A percentile compares a stretch with the other conserved stretches of the same genome.
Evolutionary conservation across 2,113 vertebrate species (phyloP).

Genomic region (Xiphophorus couchianus): DNA sequence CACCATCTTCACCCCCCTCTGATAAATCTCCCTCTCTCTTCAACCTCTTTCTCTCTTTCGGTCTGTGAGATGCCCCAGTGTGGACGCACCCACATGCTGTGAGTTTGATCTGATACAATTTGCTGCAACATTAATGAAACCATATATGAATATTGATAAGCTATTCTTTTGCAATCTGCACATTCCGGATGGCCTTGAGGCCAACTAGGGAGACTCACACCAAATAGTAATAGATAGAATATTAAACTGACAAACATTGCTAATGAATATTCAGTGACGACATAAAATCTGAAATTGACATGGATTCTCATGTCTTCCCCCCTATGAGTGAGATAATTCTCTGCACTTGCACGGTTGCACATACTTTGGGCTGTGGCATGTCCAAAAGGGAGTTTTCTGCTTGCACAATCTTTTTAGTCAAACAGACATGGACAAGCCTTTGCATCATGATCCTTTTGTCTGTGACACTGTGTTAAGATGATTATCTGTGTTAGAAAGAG

Average conservation of each 20-base stretch:
- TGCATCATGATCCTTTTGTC: not conserved
- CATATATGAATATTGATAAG: constrained; percentile 82
- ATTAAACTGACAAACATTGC: constrained; percentile 73
- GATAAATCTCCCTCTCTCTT: constrained; percentile 22
- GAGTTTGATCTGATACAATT: constrained; percentile 76
- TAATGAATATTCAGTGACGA: constrained; percentile 74
- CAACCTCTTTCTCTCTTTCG: constrained; percentile 8
- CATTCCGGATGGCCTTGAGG: constrained; percentile 70
- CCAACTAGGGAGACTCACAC: constrained; percentile 53
- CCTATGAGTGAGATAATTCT: constrained; percentile 27
- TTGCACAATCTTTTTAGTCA: not conserved
- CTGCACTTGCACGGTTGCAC: constrained; percentile 8
- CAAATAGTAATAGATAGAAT: constrained; percentile 46
- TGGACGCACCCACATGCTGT: constrained; percentile 64
- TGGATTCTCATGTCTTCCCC: constrained; percentile 39
- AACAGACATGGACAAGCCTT: not conserved
- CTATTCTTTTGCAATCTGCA: constrained; percentile 74
- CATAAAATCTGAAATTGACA: constrained; percentile 67
- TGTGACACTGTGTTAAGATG: not conserved
- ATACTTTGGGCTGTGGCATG: not conserved
- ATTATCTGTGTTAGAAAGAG: not conserved
- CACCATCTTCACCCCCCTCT: constrained; percentile 28
- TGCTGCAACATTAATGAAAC: constrained; percentile 80
- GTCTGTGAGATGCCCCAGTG: constrained; percentile 44
- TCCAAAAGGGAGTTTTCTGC: not conserved